A percentile compares a stretch with the other conserved stretches of the same genome.
These are phyloP conservation scores for Pseudomyrmex flavicornis DNA, from an alignment of 1,140 invertebrate genomes.

Conservation along the genomic window DNA sequence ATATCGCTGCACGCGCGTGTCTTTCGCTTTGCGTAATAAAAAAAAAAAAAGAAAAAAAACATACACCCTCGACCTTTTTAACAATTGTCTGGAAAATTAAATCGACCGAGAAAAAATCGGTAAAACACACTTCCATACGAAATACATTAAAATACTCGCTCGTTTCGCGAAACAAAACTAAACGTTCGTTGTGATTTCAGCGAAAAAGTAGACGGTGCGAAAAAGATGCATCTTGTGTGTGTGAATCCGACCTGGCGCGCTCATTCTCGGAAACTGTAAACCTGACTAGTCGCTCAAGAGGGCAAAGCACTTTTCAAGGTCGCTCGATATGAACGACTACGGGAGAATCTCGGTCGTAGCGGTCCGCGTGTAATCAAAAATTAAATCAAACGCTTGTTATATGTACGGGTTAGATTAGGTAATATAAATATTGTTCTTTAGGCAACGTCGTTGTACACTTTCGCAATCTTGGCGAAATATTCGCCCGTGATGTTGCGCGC, in stretches of 20 bases:
- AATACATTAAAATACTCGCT: neutral
- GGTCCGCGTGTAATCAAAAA: neutral
- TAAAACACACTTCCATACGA: neutral
- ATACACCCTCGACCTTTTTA: neutral
- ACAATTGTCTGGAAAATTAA: neutral
- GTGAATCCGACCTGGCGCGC: conserved; percentile 57
- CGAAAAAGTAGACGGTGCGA: conserved; percentile 55
- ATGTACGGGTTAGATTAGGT: no score
- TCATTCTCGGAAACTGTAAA: conserved; percentile 67
- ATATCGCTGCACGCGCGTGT: conserved; percentile 1
- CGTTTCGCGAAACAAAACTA: neutral
- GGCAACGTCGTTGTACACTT: neutral
- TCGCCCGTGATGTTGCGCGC: conserved; percentile 53
- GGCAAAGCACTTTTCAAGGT: conserved; percentile 69
- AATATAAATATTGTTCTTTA: neutral
- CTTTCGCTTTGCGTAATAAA: neutral
- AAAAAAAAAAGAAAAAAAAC: neutral
- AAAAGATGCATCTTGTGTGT: conserved; percentile 34
- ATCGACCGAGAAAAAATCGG: neutral
- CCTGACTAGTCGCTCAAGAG: conserved; percentile 64
- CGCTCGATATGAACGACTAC: conserved; percentile 34
- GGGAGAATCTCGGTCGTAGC: neutral
- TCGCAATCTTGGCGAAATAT: conserved; percentile 21
- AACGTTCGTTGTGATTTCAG: conserved; percentile 2
- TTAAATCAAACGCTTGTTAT: neutral